Evolutionary conservation across 2,113 vertebrate genomes (phyloP).

Genomic region (Dipodomys stephensi): DNA sequence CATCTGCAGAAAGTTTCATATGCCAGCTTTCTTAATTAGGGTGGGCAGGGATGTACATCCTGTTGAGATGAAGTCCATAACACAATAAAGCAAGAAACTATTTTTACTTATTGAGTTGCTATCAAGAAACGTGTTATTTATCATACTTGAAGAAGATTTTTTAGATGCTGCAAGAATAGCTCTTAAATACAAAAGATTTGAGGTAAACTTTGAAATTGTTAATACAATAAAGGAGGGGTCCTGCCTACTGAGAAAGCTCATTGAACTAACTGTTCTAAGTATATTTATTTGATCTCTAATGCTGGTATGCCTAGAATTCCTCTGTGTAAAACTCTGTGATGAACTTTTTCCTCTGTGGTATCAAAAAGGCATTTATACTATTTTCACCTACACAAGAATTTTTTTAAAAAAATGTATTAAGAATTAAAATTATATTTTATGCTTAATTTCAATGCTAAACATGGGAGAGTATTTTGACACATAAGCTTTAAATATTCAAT

Average conservation of each 20-base stretch:
- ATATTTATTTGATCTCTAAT: conserved; percentile 54
- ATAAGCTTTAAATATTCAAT: background rate
- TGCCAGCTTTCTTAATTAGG: conserved; percentile 78
- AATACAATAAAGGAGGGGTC: conserved; percentile 15
- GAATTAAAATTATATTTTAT: background rate
- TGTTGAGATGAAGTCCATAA: conserved; percentile 72
- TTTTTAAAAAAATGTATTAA: conserved; percentile 3
- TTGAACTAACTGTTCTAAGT: conserved; percentile 51
- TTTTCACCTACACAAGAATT: conserved; percentile 1
- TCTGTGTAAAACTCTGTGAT: background rate
- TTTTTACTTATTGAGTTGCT: conserved; percentile 57
- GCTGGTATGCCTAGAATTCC: conserved; percentile 26
- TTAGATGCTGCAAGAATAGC: conserved; percentile 32
- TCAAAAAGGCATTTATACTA: conserved; percentile 30
- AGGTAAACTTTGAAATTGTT: conserved; percentile 47
- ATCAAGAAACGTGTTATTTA: conserved; percentile 74
- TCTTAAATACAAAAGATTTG: conserved; percentile 49
- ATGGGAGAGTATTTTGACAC: background rate
- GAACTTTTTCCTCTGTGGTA: background rate
- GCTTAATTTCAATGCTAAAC: background rate
- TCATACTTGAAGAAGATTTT: conserved; percentile 46
- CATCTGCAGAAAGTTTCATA: conserved; percentile 72
- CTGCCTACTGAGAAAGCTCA: conserved; percentile 44
- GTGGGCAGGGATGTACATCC: conserved; percentile 59
- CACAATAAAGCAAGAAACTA: conserved; percentile 61